Percentiles rank a stretch among this genome's conserved stretches.
These are phyloP conservation scores for human (Homo sapiens) DNA, from an alignment of 2,113 vertebrate species.

Conservation along the genomic window DNA sequence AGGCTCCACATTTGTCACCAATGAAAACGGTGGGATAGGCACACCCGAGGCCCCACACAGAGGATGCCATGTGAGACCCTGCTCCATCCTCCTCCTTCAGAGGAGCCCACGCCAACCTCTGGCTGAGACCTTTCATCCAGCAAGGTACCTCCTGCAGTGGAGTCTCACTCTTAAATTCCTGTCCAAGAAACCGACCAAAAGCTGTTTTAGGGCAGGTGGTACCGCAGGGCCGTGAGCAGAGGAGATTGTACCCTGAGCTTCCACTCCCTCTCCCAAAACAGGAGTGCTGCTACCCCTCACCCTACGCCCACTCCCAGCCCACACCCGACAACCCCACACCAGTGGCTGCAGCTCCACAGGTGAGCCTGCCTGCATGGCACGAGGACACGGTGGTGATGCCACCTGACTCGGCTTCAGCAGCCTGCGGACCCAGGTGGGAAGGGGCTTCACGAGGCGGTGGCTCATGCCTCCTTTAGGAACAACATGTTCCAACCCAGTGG, in stretches of 20 bases:
- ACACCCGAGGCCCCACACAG: too few species aligned
- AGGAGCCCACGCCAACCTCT: too few species aligned
- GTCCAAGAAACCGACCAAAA: not conserved
- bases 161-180: not conserved
- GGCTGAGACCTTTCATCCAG: not conserved
- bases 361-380: not conserved
- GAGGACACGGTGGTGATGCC: not conserved
- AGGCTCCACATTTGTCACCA: not conserved
- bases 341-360: not conserved
- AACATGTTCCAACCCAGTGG: too few species aligned
- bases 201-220: not conserved
- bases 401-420: too few species aligned
- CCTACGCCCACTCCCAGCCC: too few species aligned
- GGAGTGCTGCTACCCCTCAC: too few species aligned
- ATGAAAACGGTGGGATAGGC: not conserved
- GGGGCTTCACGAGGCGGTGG: too few species aligned
- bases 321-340: too few species aligned
- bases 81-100: not conserved
- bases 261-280: not conserved
- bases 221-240: not conserved
- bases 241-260: not conserved
- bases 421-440: too few species aligned
- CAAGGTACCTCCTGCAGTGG: too few species aligned
- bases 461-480: not conserved
- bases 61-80: not conserved